Evolutionary conservation across 2,797 vertebrate species (phyloP).

Genomic region (Phoxinus dragarum): DNA sequence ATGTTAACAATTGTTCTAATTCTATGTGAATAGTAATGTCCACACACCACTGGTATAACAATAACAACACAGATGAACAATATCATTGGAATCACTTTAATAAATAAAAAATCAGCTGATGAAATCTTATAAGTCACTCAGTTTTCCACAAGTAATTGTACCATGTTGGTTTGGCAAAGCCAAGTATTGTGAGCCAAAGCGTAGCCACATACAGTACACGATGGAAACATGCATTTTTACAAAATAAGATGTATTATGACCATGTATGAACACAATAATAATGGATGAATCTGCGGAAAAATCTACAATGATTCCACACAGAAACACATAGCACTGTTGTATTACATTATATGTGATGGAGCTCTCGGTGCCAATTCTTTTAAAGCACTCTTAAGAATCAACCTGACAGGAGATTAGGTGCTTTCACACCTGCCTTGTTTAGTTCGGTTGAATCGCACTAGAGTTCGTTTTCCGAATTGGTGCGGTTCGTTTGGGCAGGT

Average conservation of each 20-base stretch:
- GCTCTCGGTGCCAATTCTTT: background rate
- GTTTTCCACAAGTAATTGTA: constrained; percentile 15
- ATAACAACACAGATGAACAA: too few relatives aligned
- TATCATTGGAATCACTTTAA: background rate
- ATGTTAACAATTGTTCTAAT: background rate
- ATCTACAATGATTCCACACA: background rate
- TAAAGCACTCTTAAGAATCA: background rate
- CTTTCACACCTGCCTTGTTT: too few relatives aligned
- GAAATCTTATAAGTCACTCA: constrained; percentile 14
- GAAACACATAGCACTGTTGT: background rate
- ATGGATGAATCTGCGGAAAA: background rate
- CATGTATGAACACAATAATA: background rate
- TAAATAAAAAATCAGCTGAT: background rate
- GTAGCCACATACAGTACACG: background rate
- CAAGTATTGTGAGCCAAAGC: background rate
- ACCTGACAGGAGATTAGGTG: background rate
- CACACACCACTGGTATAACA: too few relatives aligned
- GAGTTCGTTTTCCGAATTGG: too few relatives aligned
- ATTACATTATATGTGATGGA: background rate
- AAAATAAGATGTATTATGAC: constrained; percentile 27
- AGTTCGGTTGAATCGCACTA: too few relatives aligned
- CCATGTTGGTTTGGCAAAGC: constrained; percentile 31
- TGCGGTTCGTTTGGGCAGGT: too few relatives aligned
- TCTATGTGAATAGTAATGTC: background rate
- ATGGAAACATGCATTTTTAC: background rate